Conservation (phyloP, 2,113 vertebrate genomes). For the Athene noctua region DNA sequence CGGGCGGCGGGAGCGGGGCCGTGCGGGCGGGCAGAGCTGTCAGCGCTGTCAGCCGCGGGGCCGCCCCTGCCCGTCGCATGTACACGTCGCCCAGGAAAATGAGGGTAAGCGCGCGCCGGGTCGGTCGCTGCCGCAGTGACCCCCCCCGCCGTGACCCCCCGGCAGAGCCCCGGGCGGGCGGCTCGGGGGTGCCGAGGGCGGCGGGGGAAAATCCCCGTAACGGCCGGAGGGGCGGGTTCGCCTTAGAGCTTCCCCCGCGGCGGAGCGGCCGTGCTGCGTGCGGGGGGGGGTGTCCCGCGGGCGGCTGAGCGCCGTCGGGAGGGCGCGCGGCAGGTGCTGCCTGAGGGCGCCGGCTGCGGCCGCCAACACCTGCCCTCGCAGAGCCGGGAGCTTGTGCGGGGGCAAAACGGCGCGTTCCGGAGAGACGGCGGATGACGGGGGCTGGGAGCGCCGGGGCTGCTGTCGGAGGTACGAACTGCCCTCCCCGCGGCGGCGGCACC, state of each 20-base stretch:
- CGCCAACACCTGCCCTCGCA: background rate
- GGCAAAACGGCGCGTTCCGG: too few species aligned
- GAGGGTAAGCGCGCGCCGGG: constrained; percentile 27
- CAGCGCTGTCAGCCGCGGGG: background rate
- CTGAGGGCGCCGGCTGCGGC: background rate
- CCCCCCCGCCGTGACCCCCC: background rate
- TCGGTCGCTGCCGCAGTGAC: background rate
- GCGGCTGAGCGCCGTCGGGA: too few species aligned
- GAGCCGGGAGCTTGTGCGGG: background rate
- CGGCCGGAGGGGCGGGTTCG: background rate
- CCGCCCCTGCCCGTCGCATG: background rate
- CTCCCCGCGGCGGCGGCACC: background rate
- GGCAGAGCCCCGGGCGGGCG: background rate
- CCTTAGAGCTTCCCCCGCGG: background rate
- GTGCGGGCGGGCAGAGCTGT: background rate
- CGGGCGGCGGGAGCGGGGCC: background rate
- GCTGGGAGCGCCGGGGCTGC: background rate
- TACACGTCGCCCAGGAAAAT: constrained; percentile 31
- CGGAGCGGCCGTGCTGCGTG: too few species aligned
- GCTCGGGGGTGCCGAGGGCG: too few species aligned
- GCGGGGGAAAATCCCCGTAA: background rate
- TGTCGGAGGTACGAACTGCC: accelerated
- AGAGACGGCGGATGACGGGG: background rate
- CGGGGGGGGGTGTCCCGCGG: background rate
- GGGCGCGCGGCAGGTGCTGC: background rate